Conservation (phyloP, 1,140 invertebrate species). For the Drosophila sproati region DNA sequence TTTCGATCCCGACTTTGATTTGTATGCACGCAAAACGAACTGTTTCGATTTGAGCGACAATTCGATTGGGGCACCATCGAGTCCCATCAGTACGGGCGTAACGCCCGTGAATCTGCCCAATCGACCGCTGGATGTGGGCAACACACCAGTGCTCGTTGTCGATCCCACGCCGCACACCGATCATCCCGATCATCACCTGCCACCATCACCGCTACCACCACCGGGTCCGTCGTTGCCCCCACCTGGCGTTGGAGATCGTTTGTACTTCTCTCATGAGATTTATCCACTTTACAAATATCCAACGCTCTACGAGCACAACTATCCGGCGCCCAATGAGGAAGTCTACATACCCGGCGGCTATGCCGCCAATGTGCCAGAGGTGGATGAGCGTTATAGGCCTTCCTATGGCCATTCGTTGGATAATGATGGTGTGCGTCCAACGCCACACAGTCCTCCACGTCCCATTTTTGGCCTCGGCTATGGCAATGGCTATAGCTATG, state of each 20-base stretch:
- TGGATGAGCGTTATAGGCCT: constrained; percentile 74
- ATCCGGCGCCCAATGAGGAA: constrained; percentile 79
- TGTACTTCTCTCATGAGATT: constrained; percentile 82
- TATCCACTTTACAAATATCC: constrained; percentile 83
- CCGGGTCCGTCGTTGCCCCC: constrained; percentile 36
- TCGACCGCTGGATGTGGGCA: constrained; percentile 69
- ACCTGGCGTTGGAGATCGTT: constrained; percentile 63
- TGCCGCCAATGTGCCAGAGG: constrained; percentile 77
- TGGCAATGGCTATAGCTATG: constrained; percentile 83
- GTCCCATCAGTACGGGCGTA: constrained; percentile 63
- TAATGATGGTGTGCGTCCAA: constrained; percentile 49
- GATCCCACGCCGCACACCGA: constrained; percentile 74
- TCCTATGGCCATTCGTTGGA: constrained; percentile 40
- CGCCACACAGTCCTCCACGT: constrained; percentile 64
- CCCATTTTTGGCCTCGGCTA: constrained; percentile 80
- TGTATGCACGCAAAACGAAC: constrained; percentile 86
- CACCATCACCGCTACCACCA: constrained; percentile 28
- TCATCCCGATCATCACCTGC: background rate
- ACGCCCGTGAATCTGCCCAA: constrained; percentile 71
- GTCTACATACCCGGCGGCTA: constrained; percentile 77
- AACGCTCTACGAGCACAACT: constrained; percentile 80
- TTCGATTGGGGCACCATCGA: constrained; percentile 61
- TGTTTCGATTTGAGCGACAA: constrained; percentile 84
- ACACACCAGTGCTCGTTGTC: constrained; percentile 70
- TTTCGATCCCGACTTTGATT: constrained; percentile 87